Evolutionary conservation across 1,140 invertebrate genomes (phyloP).

Genomic region (Dryas iulia): DNA sequence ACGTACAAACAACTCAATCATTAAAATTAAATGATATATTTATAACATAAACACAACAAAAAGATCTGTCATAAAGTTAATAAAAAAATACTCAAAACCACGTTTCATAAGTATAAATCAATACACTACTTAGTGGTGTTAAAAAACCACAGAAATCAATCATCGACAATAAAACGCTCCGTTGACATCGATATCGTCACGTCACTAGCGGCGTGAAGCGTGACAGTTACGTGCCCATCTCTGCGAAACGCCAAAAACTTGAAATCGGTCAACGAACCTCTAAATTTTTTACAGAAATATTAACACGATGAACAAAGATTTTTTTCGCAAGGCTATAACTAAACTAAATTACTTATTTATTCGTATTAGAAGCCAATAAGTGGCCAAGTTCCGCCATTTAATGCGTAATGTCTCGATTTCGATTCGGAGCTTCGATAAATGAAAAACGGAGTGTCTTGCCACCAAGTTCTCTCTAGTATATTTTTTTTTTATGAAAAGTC

Average conservation of each 20-base stretch:
- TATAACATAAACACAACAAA: background rate
- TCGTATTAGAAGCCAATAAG: background rate
- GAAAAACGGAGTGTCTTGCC: too few relatives aligned
- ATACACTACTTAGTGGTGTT: constrained; percentile 34
- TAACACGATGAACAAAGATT: background rate
- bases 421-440: too few relatives aligned
- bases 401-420: too few relatives aligned
- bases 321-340: background rate
- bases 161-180: constrained; percentile 53
- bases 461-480: too few relatives aligned
- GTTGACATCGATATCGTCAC: constrained; percentile 60
- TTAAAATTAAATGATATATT: background rate
- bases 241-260: constrained; percentile 48
- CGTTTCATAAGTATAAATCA: constrained; percentile 29
- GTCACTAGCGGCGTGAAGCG: constrained; percentile 56
- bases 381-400: too few relatives aligned
- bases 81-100: constrained; percentile 24
- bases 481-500: too few relatives aligned
- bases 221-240: constrained; percentile 56
- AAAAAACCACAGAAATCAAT: constrained; percentile 56
- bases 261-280: constrained; percentile 55
- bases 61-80: background rate
- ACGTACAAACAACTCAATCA: too few relatives aligned
- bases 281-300: constrained; percentile 11
- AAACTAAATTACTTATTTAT: background rate